A percentile compares a stretch with the other conserved stretches of the same genome.
Conservation (phyloP, 2,888 invertebrate genomes). For the Cantharis rufa region DNA sequence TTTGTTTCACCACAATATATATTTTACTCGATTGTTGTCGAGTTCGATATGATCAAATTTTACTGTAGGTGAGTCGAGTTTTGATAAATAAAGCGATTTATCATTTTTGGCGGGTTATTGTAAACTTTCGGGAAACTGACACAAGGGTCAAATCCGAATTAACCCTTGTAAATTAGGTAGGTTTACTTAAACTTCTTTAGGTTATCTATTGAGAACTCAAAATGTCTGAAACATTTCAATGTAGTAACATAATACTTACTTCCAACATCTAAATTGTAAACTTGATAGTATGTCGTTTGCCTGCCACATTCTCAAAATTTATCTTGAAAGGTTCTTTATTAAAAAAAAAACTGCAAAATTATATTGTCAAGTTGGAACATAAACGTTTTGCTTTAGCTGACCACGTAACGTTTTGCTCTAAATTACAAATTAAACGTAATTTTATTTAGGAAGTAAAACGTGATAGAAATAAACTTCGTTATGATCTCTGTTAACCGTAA, state of each 20-base stretch:
- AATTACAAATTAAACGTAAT: neutral
- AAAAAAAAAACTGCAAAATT: neutral
- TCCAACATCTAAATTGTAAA: neutral
- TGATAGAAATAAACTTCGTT: neutral
- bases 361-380: neutral
- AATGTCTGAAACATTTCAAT: neutral
- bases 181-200: neutral
- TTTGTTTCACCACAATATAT: no score
- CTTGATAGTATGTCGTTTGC: neutral
- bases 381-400: neutral
- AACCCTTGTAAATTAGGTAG: neutral
- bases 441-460: constrained; percentile 4
- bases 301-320: neutral
- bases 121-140: neutral
- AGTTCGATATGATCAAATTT: neutral
- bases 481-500: constrained; percentile 6
- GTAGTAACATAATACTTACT: neutral
- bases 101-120: neutral
- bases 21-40: no score
- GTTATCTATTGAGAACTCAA: neutral
- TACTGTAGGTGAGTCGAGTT: neutral
- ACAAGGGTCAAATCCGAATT: neutral
- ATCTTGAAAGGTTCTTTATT: neutral
- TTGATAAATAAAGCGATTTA: neutral
- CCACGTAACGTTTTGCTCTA: neutral